Conservation (phyloP, 2,797 vertebrate species). For the Eupleurogrammus muticus region DNA sequence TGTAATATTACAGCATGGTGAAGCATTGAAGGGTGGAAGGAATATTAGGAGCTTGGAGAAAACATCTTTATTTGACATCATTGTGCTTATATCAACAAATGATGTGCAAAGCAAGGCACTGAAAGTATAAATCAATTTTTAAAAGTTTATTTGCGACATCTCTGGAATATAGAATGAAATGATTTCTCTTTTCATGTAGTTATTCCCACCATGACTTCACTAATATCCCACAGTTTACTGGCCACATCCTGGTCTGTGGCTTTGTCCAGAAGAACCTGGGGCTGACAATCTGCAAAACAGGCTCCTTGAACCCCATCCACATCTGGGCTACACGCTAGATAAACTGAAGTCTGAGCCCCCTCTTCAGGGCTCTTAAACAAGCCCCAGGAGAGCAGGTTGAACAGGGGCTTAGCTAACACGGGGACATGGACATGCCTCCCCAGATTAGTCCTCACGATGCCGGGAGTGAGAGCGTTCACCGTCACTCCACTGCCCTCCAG, state of each 20-base stretch:
- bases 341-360: constrained; percentile 90
- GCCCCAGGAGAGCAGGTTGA: constrained; percentile 87
- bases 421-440: constrained; percentile 89
- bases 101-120: neutral
- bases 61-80: neutral
- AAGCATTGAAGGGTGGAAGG: neutral
- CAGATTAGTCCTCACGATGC: constrained; percentile 91
- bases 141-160: neutral
- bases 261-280: constrained; percentile 88
- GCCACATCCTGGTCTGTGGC: constrained; percentile 88
- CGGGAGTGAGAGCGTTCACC: constrained; percentile 89
- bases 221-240: constrained; percentile 94
- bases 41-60: neutral
- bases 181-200: constrained; percentile 75
- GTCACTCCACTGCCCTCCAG: constrained; percentile 89
- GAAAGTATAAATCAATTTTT: neutral
- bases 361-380: constrained; percentile 90
- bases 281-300: constrained; percentile 91
- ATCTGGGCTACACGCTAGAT: constrained; percentile 89
- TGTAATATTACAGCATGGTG: neutral
- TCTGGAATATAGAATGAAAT: no score
- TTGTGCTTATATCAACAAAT: no score
- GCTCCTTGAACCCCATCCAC: constrained; percentile 87
- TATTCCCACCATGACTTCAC: constrained; percentile 94
- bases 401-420: constrained; percentile 85